Evolutionary conservation across 2,113 vertebrate genomes (phyloP), one percentile per base, ranked within the genome.

Genomic region (Alouatta palliata): DNA sequence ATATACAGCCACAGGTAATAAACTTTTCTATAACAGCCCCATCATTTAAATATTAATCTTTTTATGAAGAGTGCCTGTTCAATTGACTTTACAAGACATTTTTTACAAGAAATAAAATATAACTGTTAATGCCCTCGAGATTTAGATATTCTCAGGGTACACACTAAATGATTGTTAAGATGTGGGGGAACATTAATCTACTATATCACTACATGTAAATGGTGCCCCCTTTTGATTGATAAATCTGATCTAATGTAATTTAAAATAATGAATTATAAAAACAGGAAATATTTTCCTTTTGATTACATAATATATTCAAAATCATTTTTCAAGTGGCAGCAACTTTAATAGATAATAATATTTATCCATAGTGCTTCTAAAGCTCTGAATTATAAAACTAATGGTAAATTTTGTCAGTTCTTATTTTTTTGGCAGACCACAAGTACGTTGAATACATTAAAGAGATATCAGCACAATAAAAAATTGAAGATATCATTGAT

Each of bases 31-130:
- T 90, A 90, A 64, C 1, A 86, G 30, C 10, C 16, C 8, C 4
- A 83, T 92, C 37, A 79, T 47, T 89, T 92, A 95, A 92, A 81
- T 35, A 68, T 87, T 70, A 64, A 30, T 70, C 54, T 35, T 61
- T 94, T 87, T 21, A 79, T 64, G 84, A 93, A 40, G 47, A 92
- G 52, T 40, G 20, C 95, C 68, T 58, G 87, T 66, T 82, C 16
- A 89, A 20, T 25, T 61, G 9, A 68, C 1, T 85, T 47, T 92
- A 90, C 6, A 87, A 20, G 40, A 37, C 11, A 71, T 87, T 58
- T 75, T 96, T 61, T 87, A 4, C 16, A 68, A 91, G 32, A 85
- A 94, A 85, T 73, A 83, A 94, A 87, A 58, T 71, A 73, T 35
- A 87, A 75, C 27, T 89, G 25, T 45, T 91, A 94, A 92, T 87